These are phyloP conservation scores for Antennarius maculatus DNA, from an alignment of 2,797 vertebrate genomes.

Conservation along the genomic window DNA sequence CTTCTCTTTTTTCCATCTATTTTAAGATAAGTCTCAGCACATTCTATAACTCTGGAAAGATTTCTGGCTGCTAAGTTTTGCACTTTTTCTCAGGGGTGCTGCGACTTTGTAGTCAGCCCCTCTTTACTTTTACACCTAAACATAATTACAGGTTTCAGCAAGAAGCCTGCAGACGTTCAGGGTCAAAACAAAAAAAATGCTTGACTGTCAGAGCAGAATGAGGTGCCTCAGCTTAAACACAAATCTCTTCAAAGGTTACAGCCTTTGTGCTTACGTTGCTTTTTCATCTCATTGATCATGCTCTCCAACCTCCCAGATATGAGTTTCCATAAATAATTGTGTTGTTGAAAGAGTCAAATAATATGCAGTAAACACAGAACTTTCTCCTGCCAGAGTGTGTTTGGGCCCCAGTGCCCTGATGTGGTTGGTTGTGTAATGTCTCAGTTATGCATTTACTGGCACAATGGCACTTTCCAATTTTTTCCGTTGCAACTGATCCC, in stretches of 20 bases:
- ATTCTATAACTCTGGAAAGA: conserved; percentile 5
- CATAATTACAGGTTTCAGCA: conserved; percentile 73
- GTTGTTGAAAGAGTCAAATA: conserved; percentile 74
- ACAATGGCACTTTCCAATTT: conserved; percentile 78
- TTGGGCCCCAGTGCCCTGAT: conserved; percentile 86
- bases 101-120: conserved; percentile 66
- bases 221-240: conserved; percentile 27
- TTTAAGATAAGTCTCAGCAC: conserved; percentile 7
- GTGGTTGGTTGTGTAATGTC: conserved; percentile 93
- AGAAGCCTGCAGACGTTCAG: conserved; percentile 65
- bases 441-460: conserved; percentile 87
- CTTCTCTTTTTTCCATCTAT: background rate
- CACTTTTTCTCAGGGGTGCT: conserved; percentile 46
- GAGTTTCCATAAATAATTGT: conserved; percentile 82
- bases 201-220: conserved; percentile 32
- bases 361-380: conserved; percentile 65
- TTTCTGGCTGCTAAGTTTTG: conserved; percentile 36
- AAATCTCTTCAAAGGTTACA: conserved; percentile 17
- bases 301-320: conserved; percentile 59
- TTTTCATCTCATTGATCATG: conserved; percentile 45
- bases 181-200: conserved; percentile 71
- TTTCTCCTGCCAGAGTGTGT: conserved; percentile 80
- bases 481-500: conserved; percentile 66
- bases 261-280: conserved; percentile 43
- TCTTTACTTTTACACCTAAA: conserved; percentile 68